Base-by-base conservation (phyloP, 2,113 vertebrate species). In the Micromys minutus region DNA sequence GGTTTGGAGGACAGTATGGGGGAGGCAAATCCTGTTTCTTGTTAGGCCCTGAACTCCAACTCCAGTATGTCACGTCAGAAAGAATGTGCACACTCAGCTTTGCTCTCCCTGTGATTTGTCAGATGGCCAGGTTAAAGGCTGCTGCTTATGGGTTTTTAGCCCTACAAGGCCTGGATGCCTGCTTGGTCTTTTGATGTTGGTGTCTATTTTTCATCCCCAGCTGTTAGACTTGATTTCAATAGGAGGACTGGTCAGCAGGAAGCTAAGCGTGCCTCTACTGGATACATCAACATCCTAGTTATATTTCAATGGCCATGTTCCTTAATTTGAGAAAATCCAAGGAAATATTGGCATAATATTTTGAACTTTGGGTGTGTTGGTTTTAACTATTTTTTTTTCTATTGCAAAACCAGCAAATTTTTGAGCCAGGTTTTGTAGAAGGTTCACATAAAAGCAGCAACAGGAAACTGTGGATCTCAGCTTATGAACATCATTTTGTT, bases 261-360 rank as follows among this genome's bases (percentile, higher is more conserved):
- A 85, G 34, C 45, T 71, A 57, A 65, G 55, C 55, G 7, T 94
- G 63, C n/a, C 55, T 91, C 93, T 97, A 76, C 17, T 87, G 42
- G 69, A 84, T 85, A 87, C 79, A 26, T 89, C 84, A 93, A 74
- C n/a, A 79, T 34, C 67, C 57, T 93, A 93, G 91, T 89, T 95
- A 45, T 90, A 94, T 79, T 90, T 93, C 92, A 88, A 92, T 94
- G 71, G 52, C 15, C 42, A 24, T 67, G 36, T 47, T 76, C 91
- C n/a, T 94, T 95, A 93, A 94, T 80, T 92, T 63, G 87, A 90
- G 21, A 94, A 75, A 26, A 55, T 24, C 50, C 19, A 26, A 34
- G 7, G 34, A 94, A 89, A 80, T 1, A 21, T 55, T 83, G 83
- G 63, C 3, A 94, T 39, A 92, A 31, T 42, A 86, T 42, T 86